phyloP scores from a whole-genome alignment of 2,113 vertebrate species.

The Etheostoma cragini region DNA sequence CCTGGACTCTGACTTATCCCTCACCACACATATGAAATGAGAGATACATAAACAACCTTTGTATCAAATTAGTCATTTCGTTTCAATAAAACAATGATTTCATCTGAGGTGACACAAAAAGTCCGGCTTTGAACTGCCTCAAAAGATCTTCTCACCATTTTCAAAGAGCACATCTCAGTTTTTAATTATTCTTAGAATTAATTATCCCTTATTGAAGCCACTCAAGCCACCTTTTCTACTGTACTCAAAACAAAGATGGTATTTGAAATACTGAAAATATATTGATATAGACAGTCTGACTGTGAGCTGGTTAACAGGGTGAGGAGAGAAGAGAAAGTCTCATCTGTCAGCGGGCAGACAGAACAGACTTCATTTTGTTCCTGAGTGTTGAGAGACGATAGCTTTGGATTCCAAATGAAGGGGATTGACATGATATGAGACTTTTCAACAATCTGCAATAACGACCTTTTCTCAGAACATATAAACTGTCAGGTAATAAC shows the following conservation, averaged over 20 bases:
- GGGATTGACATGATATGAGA: conserved; percentile 71
- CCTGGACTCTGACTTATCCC: conserved; percentile 65
- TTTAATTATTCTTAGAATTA: conserved; percentile 40
- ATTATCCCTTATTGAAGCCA: conserved; percentile 11
- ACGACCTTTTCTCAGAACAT: conserved; percentile 70
- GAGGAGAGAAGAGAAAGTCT: conserved; percentile 53
- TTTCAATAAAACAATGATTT: background rate
- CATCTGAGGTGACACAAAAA: conserved; percentile 16
- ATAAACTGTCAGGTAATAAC: conserved; percentile 61
- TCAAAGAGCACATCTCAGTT: conserved; percentile 11
- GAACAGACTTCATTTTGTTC: conserved; percentile 62
- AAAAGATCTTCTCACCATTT: conserved; percentile 1
- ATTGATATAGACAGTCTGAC: background rate
- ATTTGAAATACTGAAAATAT: conserved; percentile 15
- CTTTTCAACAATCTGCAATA: conserved; percentile 84
- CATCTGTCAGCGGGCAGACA: conserved; percentile 59
- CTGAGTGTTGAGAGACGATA: conserved; percentile 68
- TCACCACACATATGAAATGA: background rate
- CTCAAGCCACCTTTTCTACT: background rate
- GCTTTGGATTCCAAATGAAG: conserved; percentile 67
- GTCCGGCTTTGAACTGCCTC: conserved; percentile 27
- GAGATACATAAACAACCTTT: conserved; percentile 34
- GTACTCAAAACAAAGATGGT: background rate
- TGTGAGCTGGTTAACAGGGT: conserved; percentile 9
- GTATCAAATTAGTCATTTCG: conserved; percentile 21